A percentile compares a stretch with the other conserved stretches of the same genome.
Evolutionary conservation across 2,888 invertebrate genomes (phyloP).

Genomic region (Xanthorhoe spadicearia): DNA sequence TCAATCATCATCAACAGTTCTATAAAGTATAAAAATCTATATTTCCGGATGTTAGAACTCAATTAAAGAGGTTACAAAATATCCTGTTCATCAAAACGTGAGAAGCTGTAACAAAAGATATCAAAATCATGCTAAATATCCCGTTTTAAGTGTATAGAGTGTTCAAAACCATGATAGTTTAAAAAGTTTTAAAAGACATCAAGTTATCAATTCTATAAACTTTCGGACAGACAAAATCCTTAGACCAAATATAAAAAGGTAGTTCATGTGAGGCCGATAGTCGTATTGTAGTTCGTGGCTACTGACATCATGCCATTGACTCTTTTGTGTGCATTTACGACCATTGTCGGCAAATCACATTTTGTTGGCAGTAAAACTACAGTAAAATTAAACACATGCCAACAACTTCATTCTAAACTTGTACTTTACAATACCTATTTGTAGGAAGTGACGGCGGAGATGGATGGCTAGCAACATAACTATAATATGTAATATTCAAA

Average conservation of each 20-base stretch:
- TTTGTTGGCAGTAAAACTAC: constrained; percentile 27
- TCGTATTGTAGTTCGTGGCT: constrained; percentile 11
- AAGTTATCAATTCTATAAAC: neutral
- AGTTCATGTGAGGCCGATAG: constrained; percentile 18
- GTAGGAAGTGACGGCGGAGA: no score
- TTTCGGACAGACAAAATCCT: constrained; percentile 8
- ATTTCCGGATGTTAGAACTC: no score
- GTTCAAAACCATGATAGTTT: no score
- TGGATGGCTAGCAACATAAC: no score
- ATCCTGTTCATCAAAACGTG: neutral
- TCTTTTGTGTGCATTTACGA: constrained; percentile 22
- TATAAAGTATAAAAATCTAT: neutral
- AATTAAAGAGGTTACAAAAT: neutral
- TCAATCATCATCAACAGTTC: neutral
- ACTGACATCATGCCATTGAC: constrained; percentile 30
- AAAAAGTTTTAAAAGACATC: neutral
- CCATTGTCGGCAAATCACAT: constrained; percentile 25
- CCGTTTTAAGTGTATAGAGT: no score
- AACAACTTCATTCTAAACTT: constrained; percentile 27
- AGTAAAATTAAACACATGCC: constrained; percentile 25
- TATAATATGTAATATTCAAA: no score
- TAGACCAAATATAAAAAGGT: neutral
- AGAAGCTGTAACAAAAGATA: neutral
- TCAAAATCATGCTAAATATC: no score
- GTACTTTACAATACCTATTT: constrained; percentile 1